phyloP scores from a whole-genome alignment of 2,888 invertebrate genomes.

The Athalia cordata region DNA sequence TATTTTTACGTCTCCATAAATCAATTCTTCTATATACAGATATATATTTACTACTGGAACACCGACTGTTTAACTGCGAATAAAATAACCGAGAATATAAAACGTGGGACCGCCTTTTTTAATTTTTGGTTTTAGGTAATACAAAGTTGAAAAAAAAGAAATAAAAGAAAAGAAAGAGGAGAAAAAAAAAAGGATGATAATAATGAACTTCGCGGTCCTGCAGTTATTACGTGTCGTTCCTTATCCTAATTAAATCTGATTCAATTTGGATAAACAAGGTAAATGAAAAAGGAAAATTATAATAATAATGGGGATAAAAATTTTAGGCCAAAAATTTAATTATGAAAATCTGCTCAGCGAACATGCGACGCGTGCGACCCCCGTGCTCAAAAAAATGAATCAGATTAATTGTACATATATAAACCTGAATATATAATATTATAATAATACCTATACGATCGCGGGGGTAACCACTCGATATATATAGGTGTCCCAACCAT shows the following conservation, averaged over 20 bases:
- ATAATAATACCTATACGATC: no score
- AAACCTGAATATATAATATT: background rate
- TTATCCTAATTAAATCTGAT: conserved; percentile 33
- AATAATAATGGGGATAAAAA: background rate
- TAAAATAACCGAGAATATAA: background rate
- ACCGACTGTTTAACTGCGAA: background rate
- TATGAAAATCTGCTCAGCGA: background rate
- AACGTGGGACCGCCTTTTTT: no score
- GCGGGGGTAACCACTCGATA: no score
- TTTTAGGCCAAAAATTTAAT: background rate
- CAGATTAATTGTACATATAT: conserved; percentile 6
- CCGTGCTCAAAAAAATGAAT: background rate
- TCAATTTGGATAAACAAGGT: background rate
- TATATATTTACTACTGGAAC: background rate
- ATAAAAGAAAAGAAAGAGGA: background rate
- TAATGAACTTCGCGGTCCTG: background rate
- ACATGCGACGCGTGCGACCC: background rate
- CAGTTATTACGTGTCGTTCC: background rate
- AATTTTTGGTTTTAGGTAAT: no score
- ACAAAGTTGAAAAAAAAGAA: background rate
- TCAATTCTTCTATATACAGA: conserved; percentile 10
- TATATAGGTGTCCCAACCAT: no score
- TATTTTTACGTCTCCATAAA: conserved; percentile 18
- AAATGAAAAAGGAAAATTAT: background rate
- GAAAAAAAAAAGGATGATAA: background rate